Conservation (phyloP, 2,888 invertebrate genomes). For the Euclidia mi region DNA sequence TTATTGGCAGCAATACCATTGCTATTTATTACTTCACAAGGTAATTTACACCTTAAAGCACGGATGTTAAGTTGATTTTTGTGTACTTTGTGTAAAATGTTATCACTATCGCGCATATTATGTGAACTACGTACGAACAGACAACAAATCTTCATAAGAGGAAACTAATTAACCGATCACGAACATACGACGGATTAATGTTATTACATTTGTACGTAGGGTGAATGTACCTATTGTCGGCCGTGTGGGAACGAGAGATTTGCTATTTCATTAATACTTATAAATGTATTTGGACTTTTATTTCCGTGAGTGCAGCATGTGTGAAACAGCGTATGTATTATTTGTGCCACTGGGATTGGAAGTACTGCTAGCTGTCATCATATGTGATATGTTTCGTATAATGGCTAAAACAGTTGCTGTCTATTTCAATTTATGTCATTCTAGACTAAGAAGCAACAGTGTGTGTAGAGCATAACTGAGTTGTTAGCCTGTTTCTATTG, state of each 20-base stretch:
- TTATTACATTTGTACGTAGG: slow-evolving; percentile 64
- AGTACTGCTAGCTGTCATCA: too few relatives aligned
- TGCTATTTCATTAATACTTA: slow-evolving; percentile 27
- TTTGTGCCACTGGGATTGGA: too few relatives aligned
- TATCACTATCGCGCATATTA: slow-evolving; percentile 32
- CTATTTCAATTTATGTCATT: too few relatives aligned
- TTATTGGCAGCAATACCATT: not conserved
- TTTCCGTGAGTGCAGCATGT: not conserved
- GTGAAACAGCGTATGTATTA: not conserved
- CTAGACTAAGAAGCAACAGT: too few relatives aligned
- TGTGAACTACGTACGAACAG: slow-evolving; percentile 39
- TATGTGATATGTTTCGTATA: too few relatives aligned
- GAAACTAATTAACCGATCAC: slow-evolving; percentile 78
- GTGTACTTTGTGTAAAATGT: slow-evolving; percentile 9
- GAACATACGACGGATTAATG: slow-evolving; percentile 71
- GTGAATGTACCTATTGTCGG: slow-evolving; percentile 36
- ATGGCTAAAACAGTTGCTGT: too few relatives aligned
- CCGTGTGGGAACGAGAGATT: slow-evolving; percentile 29
- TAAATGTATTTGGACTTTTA: slow-evolving; percentile 4
- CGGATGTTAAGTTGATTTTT: slow-evolving; percentile 23
- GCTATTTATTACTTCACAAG: not conserved
- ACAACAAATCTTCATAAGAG: slow-evolving; percentile 73
- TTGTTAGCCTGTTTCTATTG: too few relatives aligned
- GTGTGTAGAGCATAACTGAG: too few relatives aligned
- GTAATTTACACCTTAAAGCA: slow-evolving; percentile 10